Conservation (phyloP, 2,888 invertebrate genomes). For the Pinctada fucata region DNA sequence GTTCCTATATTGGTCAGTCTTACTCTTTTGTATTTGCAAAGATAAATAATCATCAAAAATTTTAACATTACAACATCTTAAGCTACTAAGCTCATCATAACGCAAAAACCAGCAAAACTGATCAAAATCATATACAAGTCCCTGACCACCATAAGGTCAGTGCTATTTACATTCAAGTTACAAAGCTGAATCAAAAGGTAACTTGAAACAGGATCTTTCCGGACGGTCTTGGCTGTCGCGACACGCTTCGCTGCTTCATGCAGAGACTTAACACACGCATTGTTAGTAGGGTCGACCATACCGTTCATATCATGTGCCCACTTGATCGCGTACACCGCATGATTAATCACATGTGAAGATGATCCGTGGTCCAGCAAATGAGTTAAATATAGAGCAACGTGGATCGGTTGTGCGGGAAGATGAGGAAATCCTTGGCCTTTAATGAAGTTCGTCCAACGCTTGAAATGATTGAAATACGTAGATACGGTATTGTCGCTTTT, state of each 20-base stretch:
- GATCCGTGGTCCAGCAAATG: neutral
- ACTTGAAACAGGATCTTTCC: constrained; percentile 26
- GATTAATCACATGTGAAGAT: too few relatives aligned
- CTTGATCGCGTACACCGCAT: too few relatives aligned
- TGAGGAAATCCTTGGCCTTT: neutral
- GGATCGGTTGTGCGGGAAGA: neutral
- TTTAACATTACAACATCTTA: neutral
- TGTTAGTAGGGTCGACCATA: constrained; percentile 33
- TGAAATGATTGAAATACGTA: neutral
- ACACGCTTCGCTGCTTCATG: constrained; percentile 34
- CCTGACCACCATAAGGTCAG: constrained; percentile 7
- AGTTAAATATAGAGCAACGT: constrained; percentile 5
- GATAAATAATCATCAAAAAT: neutral
- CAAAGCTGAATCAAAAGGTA: constrained; percentile 34
- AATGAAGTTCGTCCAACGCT: neutral
- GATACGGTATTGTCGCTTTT: constrained; percentile 7
- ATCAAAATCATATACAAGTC: constrained; percentile 20
- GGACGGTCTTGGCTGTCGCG: constrained; percentile 33
- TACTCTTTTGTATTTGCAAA: neutral
- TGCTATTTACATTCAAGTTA: constrained; percentile 1
- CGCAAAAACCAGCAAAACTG: constrained; percentile 23
- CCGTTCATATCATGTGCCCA: constrained; percentile 21
- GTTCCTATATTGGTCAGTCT: neutral
- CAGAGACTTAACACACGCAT: constrained; percentile 17
- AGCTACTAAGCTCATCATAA: neutral